Conservation (phyloP, 1,140 invertebrate genomes). For the Penaeus chinensis region DNA sequence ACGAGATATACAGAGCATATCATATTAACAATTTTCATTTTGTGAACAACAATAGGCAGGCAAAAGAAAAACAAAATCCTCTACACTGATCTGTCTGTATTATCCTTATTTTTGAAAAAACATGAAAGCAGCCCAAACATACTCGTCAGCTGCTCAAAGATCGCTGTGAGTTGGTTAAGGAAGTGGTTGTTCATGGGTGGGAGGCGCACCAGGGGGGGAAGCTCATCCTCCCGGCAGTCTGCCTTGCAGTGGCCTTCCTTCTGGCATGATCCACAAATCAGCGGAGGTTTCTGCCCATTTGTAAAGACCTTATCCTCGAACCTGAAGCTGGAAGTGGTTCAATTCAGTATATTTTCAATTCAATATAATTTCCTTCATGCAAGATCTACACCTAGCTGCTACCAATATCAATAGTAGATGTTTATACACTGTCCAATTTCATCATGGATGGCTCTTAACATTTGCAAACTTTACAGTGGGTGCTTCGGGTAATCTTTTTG, state of each 20-base stretch:
- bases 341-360: too few relatives aligned
- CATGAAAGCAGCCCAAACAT: conserved; percentile 15
- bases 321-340: neutral
- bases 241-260: conserved; percentile 72
- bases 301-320: conserved; percentile 57
- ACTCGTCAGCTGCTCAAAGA: conserved; percentile 61
- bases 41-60: neutral
- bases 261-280: conserved; percentile 72
- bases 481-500: too few relatives aligned
- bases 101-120: neutral
- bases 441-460: too few relatives aligned
- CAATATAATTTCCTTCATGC: too few relatives aligned
- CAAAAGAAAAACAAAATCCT: neutral
- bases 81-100: too few relatives aligned
- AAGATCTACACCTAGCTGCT: too few relatives aligned
- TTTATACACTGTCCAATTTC: too few relatives aligned
- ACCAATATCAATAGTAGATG: too few relatives aligned
- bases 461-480: too few relatives aligned
- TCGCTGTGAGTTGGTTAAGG: conserved; percentile 62
- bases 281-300: conserved; percentile 67
- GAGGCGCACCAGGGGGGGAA: conserved; percentile 69
- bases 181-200: conserved; percentile 66
- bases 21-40: neutral
- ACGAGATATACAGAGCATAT: neutral
- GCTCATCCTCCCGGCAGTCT: conserved; percentile 71